Base-by-base conservation (phyloP, 2,113 vertebrate species). In the Platysternon megacephalum region DNA sequence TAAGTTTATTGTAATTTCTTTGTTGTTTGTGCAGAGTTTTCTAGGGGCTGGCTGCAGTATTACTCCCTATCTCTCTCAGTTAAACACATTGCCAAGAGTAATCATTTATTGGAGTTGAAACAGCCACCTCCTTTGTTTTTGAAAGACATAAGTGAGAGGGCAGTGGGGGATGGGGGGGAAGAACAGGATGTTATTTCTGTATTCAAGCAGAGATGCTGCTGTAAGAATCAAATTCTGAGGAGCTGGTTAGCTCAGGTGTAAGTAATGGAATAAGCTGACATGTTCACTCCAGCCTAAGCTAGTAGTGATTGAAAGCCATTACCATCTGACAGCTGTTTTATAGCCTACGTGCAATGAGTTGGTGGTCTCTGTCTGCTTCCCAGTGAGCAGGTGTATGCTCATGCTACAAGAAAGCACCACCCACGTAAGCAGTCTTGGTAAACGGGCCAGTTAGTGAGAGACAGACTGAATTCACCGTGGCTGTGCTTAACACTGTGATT, bases 51-150 rank as follows among this genome's bases (percentile, higher is more conserved):
- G 26, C 81, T 42, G 6, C 74, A 1, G 35, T 48, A 0, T 1
- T 82, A 0, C 19, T 46, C 14, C 52, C 48, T 1, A 29, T 56
- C 2, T 3, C 74, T 0, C 76, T 76, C 51, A 58, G 86, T 68
- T 79, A 88, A 85, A 74, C 74, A 0, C 55, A 1, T 0, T 13
- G 48, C 76, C 88, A 13, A 7, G 44, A 46, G 80, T 87, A 2
- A 0, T 2, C 44, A 0, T 3, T n/a, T 8, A 28, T 9, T 1
- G 29, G 3, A 16, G 61, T 49, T 0, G 74, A 22, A 14, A 1
- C 29, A 0, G 32, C 11, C 29, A 0, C n/a, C 32, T 32, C 0
- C 0, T 0, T 2, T 6, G 2, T 0, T 39, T 39, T 19, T 13
- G 39, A 76, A 32, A 52, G 49, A 10, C 1, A 1, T 8, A 53